Percentiles rank a stretch among this genome's conserved stretches.
Conservation (phyloP, 2,113 vertebrate species). For the Haemorhous mexicanus region DNA sequence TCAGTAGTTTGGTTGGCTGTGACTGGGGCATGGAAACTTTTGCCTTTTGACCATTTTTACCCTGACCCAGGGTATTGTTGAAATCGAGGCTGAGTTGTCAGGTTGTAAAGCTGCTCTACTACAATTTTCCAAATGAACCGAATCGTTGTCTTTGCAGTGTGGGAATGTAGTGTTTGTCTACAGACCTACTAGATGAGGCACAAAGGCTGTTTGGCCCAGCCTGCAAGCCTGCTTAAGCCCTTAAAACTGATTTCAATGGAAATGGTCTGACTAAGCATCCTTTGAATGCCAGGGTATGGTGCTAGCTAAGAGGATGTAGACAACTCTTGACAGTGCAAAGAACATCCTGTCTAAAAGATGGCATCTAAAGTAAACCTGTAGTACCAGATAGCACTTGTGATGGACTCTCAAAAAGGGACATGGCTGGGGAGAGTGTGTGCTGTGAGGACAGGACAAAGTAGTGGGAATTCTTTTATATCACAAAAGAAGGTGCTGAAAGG, state of each 20-base stretch:
- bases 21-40: background rate
- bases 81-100: background rate
- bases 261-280: background rate
- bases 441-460: background rate
- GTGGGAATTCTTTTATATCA: background rate
- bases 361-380: background rate
- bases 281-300: background rate
- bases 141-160: background rate
- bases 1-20: background rate
- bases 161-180: background rate
- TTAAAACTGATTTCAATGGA: background rate
- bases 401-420: background rate
- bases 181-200: background rate
- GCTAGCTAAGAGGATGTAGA: background rate
- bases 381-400: accelerated
- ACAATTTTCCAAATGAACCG: background rate
- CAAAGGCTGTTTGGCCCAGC: background rate
- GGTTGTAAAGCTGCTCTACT: background rate
- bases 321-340: background rate
- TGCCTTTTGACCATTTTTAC: background rate
- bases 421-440: background rate
- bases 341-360: background rate
- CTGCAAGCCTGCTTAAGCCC: background rate
- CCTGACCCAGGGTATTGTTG: background rate
- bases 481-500: background rate